Evolutionary conservation across 2,113 vertebrate genomes (phyloP).

Genomic region (Ciconia boyciana): DNA sequence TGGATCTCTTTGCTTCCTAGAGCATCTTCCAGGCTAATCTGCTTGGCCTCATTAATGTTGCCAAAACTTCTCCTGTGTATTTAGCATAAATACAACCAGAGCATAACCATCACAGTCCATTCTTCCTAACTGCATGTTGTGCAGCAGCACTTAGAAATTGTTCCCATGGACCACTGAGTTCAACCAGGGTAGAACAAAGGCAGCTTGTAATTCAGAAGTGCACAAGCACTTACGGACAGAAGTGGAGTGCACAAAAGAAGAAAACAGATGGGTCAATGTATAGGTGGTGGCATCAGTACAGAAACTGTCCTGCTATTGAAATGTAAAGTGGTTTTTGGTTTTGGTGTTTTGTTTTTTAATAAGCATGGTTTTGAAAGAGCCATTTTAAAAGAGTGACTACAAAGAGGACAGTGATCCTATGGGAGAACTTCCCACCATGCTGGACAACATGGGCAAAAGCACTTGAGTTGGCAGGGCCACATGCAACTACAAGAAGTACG

Average conservation of each 20-base stretch:
- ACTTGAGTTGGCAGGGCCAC: not conserved
- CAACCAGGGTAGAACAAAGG: not conserved
- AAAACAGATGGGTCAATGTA: not conserved
- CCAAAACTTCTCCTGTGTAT: slow-evolving; percentile 79
- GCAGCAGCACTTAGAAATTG: not conserved
- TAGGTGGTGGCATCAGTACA: not conserved
- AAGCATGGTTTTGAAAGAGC: not conserved
- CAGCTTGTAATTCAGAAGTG: not conserved
- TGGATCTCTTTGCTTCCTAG: slow-evolving; percentile 79
- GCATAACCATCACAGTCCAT: not conserved
- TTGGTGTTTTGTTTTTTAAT: not conserved
- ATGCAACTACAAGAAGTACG: not conserved
- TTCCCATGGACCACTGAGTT: not conserved
- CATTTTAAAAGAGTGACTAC: not conserved
- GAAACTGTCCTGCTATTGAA: not conserved
- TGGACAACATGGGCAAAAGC: not conserved
- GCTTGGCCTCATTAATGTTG: slow-evolving; percentile 75
- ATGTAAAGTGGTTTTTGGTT: not conserved
- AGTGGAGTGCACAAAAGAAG: not conserved
- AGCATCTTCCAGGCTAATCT: slow-evolving; percentile 84
- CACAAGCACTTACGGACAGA: not conserved
- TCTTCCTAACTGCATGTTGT: not conserved
- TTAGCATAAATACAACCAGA: slow-evolving; percentile 2
- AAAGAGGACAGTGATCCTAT: not conserved
- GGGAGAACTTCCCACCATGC: not conserved